These are phyloP conservation scores for Gavia stellata DNA, from an alignment of 2,113 vertebrate genomes.

Conservation along the genomic window DNA sequence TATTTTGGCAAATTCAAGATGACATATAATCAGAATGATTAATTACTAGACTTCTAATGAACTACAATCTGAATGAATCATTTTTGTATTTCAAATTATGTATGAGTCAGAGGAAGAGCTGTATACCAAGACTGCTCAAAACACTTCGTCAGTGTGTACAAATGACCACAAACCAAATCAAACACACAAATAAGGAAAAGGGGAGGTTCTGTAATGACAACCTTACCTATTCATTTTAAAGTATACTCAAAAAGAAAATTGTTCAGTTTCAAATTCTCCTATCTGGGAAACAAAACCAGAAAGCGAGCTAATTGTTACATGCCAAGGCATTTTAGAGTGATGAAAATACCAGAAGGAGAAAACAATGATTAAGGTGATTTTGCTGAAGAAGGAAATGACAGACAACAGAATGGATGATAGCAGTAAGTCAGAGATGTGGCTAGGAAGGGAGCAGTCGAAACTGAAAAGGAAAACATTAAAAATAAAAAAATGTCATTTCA, in stretches of 20 bases:
- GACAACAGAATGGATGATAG: neutral
- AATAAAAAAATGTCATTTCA: neutral
- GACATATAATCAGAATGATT: neutral
- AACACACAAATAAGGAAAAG: neutral
- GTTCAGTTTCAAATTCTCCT: neutral
- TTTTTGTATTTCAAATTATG: neutral
- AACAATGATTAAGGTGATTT: neutral
- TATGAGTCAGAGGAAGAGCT: neutral
- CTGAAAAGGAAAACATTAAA: neutral
- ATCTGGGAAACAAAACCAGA: neutral
- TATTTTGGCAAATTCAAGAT: neutral
- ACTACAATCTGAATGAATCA: neutral
- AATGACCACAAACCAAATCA: neutral
- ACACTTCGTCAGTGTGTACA: neutral
- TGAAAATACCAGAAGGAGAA: neutral
- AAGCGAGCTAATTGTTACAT: neutral
- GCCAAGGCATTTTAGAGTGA: neutral
- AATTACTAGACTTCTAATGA: neutral
- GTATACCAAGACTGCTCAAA: neutral
- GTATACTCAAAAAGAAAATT: neutral
- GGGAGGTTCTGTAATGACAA: neutral
- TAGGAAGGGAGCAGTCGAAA: neutral
- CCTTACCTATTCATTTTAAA: neutral
- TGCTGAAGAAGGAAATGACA: neutral
- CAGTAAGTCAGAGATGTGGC: neutral